A percentile compares a stretch with the other conserved stretches of the same genome.
phyloP scores from a whole-genome alignment of 2,888 invertebrate genomes.

The Mantis religiosa region DNA sequence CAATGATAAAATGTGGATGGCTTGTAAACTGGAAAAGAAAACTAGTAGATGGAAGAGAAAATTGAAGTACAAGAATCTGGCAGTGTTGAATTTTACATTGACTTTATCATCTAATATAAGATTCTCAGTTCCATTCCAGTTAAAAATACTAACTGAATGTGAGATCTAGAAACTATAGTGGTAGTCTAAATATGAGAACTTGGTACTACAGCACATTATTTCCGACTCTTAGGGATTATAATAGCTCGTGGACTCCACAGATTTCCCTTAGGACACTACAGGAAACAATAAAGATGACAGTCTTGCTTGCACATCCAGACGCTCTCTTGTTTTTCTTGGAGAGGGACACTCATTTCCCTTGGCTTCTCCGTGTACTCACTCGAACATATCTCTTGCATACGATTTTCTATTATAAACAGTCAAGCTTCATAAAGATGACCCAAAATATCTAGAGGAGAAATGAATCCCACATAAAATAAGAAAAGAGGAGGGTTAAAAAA shows the following conservation, averaged over 20 bases:
- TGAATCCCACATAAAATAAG: no score
- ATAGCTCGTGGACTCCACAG: background rate
- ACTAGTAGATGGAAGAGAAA: no score
- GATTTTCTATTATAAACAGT: no score
- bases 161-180: no score
- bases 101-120: no score
- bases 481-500: no score
- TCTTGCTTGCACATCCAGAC: background rate
- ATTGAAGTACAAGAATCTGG: no score
- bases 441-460: no score
- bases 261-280: background rate
- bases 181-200: background rate
- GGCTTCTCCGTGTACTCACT: background rate
- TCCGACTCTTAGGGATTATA: background rate
- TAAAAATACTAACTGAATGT: background rate
- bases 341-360: background rate
- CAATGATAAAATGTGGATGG: no score
- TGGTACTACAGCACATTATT: background rate
- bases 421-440: no score
- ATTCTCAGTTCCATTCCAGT: background rate
- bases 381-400: background rate
- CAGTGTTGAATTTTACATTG: no score
- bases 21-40: no score
- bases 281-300: background rate
- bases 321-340: background rate